Base-by-base conservation (phyloP, 2,888 invertebrate genomes). In the Folsomia manolachei region DNA sequence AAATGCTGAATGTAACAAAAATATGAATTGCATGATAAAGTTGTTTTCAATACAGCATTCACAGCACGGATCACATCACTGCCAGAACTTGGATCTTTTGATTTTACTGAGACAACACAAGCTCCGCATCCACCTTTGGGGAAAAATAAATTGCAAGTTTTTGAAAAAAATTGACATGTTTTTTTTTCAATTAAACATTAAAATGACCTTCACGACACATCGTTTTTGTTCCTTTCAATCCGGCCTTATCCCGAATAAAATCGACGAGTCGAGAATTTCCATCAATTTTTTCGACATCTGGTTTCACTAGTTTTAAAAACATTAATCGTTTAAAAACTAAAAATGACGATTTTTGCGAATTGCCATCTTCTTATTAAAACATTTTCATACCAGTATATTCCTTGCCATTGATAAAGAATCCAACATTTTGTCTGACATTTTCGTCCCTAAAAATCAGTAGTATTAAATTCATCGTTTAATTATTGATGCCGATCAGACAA, bases 41-140 rank as follows among this genome's bases (percentile, higher is more conserved):
- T 27, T 27, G 87, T 86, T 83, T n/a, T n/a, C n/a, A n/a, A n/a
- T n/a, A 90, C 90, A 68, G 90, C 90, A 82, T 90, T 90, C 0
- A 90, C 88, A 53, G 89, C 86, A 80, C 88, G 85, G 0, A 86
- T 84, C 2, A 84, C 83, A 39, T 84, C 84, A 76, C 86, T 84
- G 7, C 86, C 86, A n/a, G n/a, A n/a, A 9, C 72, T 68, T 0
- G 75, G 64, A 64, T 78, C 73, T 53, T 65, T 65, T 11, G 65
- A 53, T 63, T 72, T 75, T 0, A 76, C 78, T 1, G 65, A 63
- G 1, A 80, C 80, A 25, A 75, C 72, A 81, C 91, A 91, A 0
- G 87, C 87, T 0, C 91, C 91, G 79, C 91, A 91, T 0, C 91
- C 91, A 0, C 91, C 76, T 61, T 14, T 18, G 21, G n/a, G 7